A percentile compares a stretch with the other conserved stretches of the same genome.
phyloP scores from a whole-genome alignment of 2,888 invertebrate species.

The Cyclophora punctaria region DNA sequence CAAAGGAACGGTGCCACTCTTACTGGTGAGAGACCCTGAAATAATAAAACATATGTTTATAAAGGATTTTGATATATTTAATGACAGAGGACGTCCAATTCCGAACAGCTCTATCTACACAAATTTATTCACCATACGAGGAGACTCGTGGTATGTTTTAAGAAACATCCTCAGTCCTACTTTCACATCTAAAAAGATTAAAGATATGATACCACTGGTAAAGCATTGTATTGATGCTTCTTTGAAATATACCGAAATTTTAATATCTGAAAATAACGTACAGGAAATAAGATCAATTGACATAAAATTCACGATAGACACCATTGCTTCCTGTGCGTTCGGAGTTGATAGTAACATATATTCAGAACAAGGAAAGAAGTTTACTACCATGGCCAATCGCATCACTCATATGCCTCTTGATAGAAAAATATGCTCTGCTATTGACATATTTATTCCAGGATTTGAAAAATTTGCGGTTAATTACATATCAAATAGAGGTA shows the following conservation, averaged over 20 bases:
- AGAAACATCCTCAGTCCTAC: conserved; percentile 34
- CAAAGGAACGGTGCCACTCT: conserved; percentile 2
- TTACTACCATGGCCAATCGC: too few species aligned
- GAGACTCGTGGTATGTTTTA: conserved; percentile 35
- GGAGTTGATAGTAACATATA: neutral
- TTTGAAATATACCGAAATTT: too few species aligned
- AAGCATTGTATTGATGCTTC: neutral
- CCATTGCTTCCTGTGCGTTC: neutral
- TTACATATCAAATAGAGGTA: neutral
- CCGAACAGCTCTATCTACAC: neutral
- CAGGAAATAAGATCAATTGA: neutral
- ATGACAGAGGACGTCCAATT: neutral
- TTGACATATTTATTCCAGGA: neutral
- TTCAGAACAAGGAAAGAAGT: neutral
- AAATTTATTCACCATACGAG: conserved; percentile 32
- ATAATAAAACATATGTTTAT: conserved; percentile 4
- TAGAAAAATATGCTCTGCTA: neutral
- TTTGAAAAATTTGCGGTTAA: neutral
- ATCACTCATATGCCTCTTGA: too few species aligned
- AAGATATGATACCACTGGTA: conserved; percentile 32
- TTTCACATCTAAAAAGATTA: conserved; percentile 32
- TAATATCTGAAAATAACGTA: neutral
- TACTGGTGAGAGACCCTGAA: conserved; percentile 6
- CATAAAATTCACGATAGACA: neutral
- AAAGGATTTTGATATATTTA: conserved; percentile 5